Evolutionary conservation across 2,113 vertebrate genomes (phyloP).

Genomic region (Clarias gariepinus): DNA sequence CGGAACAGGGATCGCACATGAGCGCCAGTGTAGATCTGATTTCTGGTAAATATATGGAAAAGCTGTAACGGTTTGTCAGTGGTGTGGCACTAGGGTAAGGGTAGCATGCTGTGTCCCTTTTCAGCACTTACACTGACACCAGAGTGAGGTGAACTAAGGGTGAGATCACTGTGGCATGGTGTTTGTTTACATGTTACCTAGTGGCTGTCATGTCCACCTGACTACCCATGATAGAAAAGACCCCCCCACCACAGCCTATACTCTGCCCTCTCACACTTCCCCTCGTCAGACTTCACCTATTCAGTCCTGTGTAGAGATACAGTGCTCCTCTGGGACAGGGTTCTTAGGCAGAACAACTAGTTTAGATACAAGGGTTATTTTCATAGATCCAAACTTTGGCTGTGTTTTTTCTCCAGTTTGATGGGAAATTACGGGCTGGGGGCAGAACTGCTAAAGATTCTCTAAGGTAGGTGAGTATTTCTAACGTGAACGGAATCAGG

Average conservation of each 20-base stretch:
- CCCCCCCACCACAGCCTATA: constrained; percentile 5
- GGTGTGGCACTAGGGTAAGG: background rate
- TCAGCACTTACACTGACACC: constrained; percentile 24
- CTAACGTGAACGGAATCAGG: constrained; percentile 37
- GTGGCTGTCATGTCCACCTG: constrained; percentile 53
- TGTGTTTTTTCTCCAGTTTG: background rate
- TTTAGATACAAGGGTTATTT: background rate
- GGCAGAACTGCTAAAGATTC: constrained; percentile 4
- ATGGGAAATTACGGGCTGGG: background rate
- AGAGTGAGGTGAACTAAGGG: background rate
- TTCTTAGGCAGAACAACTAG: constrained; percentile 17
- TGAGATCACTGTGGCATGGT: constrained; percentile 33
- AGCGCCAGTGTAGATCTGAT: background rate
- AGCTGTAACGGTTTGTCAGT: background rate
- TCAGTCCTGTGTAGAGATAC: constrained; percentile 38
- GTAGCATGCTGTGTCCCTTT: constrained; percentile 30
- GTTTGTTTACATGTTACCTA: constrained; percentile 70
- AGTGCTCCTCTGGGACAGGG: constrained; percentile 28
- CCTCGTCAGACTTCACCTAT: constrained; percentile 14
- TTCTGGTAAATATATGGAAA: background rate
- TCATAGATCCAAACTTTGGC: constrained; percentile 4
- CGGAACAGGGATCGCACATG: background rate
- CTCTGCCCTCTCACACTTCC: constrained; percentile 1
- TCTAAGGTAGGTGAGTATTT: constrained; percentile 38
- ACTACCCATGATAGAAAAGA: constrained; percentile 46